These are phyloP conservation scores for Megaptera novaeangliae DNA, from an alignment of 2,113 vertebrate species.

Conservation along the genomic window DNA sequence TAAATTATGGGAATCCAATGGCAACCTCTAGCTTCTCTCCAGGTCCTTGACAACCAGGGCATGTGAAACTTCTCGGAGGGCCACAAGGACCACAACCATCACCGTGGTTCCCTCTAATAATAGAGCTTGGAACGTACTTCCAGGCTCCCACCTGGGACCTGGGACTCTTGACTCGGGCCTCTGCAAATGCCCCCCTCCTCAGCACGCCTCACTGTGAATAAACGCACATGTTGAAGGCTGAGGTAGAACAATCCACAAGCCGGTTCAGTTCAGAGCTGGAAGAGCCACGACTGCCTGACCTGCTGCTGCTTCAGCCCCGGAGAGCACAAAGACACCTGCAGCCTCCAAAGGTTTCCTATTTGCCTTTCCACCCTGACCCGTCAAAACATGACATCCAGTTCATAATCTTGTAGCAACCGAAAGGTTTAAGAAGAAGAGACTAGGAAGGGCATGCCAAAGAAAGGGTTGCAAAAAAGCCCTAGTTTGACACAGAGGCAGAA, in stretches of 20 bases:
- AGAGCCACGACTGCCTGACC: background rate
- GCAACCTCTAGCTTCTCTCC: background rate
- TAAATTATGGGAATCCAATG: background rate
- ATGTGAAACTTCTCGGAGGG: background rate
- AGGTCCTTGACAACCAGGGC: background rate
- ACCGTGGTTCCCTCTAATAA: background rate
- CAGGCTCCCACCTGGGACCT: background rate
- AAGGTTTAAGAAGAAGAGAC: background rate
- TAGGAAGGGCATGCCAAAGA: background rate
- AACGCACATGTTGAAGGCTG: background rate
- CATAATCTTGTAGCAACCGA: background rate
- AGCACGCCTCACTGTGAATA: background rate
- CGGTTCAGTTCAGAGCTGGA: background rate
- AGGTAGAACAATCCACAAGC: background rate
- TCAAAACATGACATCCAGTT: background rate
- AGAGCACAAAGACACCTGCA: background rate
- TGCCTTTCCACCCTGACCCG: background rate
- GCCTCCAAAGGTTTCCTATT: background rate
- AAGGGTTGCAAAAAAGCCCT: background rate
- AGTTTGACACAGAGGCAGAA: background rate
- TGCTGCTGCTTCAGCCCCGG: background rate
- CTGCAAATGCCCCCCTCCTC: background rate
- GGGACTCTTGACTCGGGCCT: background rate
- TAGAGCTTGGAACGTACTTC: background rate
- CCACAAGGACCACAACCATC: background rate